Percentiles rank a stretch among this genome's conserved stretches.
These are phyloP conservation scores for Varanus komodoensis DNA, from an alignment of 2,113 vertebrate species.

Conservation along the genomic window DNA sequence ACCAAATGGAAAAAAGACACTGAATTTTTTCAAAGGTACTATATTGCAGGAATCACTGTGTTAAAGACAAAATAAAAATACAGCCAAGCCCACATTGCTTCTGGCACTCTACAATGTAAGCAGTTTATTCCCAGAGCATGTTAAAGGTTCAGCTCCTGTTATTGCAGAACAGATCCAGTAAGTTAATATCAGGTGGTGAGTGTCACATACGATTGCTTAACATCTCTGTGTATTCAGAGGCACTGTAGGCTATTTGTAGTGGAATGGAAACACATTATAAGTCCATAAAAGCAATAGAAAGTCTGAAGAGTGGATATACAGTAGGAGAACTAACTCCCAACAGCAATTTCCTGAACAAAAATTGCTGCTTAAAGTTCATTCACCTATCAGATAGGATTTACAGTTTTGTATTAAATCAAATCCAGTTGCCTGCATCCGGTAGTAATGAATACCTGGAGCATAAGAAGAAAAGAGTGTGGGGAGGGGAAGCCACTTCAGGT, in stretches of 20 bases:
- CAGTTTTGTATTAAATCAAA: conserved; percentile 42
- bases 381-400: conserved; percentile 31
- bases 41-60: not conserved
- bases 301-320: conserved; percentile 10
- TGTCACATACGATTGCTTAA: not conserved
- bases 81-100: conserved; percentile 26
- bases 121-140: conserved; percentile 27
- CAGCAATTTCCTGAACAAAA: conserved; percentile 54
- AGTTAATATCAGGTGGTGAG: conserved; percentile 17
- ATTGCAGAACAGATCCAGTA: conserved; percentile 35
- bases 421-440: not conserved
- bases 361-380: conserved; percentile 52
- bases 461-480: conserved; percentile 15
- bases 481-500: not conserved
- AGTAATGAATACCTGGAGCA: conserved; percentile 41
- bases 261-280: conserved; percentile 11
- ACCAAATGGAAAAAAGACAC: conserved; percentile 3
- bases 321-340: conserved; percentile 49
- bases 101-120: conserved; percentile 3
- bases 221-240: conserved; percentile 38
- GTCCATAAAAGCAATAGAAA: conserved; percentile 45
- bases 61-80: conserved; percentile 38
- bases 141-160: conserved; percentile 20
- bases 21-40: conserved; percentile 17
- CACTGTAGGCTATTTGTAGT: conserved; percentile 33